Evolutionary conservation across 2,888 invertebrate species (phyloP), one percentile per base, ranked within the genome.

Genomic region (Drosophila phalerata): DNA sequence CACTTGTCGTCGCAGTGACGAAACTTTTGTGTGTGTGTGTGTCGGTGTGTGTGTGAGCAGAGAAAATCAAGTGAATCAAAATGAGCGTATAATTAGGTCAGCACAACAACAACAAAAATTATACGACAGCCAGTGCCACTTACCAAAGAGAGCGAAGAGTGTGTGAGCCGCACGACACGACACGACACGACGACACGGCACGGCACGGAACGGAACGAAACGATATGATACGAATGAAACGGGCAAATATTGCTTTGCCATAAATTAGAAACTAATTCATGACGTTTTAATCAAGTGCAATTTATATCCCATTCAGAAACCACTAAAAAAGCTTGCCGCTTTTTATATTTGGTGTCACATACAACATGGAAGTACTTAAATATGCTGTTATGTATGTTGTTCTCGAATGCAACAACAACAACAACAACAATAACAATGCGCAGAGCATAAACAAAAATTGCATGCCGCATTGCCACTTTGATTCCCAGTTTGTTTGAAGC

Each of bases 11-110:
- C 85, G 82, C 83, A 85, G 83, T 86, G 86, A 86, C 89, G 86
- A 86, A 89, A 86, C 85, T 67, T 69, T 68, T 62, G 58, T 73
- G 34, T 62, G 57, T 63, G 25, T 68, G 69, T 73, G 58, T 73
- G 34, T 62, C 53, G 60, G 25, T 68, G 69, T 73, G 61, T 79
- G 69, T 80, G 80, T 74, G 85, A 73, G 89, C 87, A 87, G 88
- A 87, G 85, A 85, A 85, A 85, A 85, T 89, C 89, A 85, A 85
- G 85, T 85, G 85, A 85, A 85, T 85, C 87, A 80, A 85, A 85
- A 89, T 89, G 89, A 91, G 91, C 90, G 90, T 84, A 90, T 89
- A 90, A 90, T 90, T 90, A 89, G 91, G 90, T 91, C 90, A 90
- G 84, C 90, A 91, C 79, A 79, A 87, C 74, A 86, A 91, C 79